Percentiles rank a stretch among this genome's conserved stretches.
Evolutionary conservation across 2,113 vertebrate genomes (phyloP).

Genomic region (Natator depressus): DNA sequence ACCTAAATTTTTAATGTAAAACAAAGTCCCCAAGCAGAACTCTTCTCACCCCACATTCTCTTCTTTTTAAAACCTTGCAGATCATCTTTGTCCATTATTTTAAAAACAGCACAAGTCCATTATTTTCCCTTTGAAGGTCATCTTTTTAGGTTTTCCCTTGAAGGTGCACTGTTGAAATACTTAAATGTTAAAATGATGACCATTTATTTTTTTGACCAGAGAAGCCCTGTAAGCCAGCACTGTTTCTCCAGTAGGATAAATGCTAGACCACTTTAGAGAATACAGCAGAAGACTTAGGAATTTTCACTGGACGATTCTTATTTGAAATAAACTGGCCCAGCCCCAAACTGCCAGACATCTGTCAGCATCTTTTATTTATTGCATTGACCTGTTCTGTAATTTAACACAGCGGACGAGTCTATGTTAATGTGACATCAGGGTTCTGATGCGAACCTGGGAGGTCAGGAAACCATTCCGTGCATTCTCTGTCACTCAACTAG

Average conservation of each 20-base stretch:
- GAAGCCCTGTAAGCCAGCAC: neutral
- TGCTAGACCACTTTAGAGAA: neutral
- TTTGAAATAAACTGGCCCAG: neutral
- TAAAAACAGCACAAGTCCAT: neutral
- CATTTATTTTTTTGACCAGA: neutral
- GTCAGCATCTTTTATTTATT: neutral
- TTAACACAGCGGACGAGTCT: fast-evolving
- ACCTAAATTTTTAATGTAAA: neutral
- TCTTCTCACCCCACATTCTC: neutral
- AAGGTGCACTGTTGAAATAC: neutral
- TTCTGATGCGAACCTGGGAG: neutral
- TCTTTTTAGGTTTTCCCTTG: neutral
- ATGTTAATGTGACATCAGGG: fast-evolving
- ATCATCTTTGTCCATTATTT: neutral
- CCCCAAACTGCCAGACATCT: fast-evolving
- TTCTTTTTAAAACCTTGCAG: neutral
- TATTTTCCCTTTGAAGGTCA: neutral
- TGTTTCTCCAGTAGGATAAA: neutral
- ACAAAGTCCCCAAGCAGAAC: neutral
- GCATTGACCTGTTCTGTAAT: fast-evolving
- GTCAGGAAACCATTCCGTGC: neutral
- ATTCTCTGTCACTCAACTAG: neutral
- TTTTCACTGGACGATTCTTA: neutral
- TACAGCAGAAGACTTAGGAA: neutral
- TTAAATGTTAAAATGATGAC: neutral